Base-by-base conservation (phyloP, 2,888 invertebrate genomes). In the Oxyscelio sp. region DNA sequence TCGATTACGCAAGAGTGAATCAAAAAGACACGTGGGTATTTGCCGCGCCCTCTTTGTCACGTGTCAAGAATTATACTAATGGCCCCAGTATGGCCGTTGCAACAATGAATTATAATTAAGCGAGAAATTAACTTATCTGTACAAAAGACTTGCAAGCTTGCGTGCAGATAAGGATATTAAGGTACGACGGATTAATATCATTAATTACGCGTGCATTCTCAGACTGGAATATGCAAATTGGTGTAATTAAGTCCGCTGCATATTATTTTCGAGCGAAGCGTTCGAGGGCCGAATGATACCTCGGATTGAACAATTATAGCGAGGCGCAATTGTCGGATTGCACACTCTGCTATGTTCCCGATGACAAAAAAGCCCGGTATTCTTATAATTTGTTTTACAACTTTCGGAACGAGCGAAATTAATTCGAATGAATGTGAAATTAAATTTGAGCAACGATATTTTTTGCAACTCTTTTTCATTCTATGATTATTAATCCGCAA, bases 41-140 rank as follows among this genome's bases (percentile, higher is more conserved):
- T 50, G 19, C 43, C 40, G 11, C 38, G 48, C 11, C 54, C 68
- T 38, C 19, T 34, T 2, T 34, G 58, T 73, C 74, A 61, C 71
- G 75, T 43, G 68, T 75, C 74, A 77, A 71, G 68, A 83, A 83
- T 83, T 81, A 81, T 78, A 70, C 85, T 86, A 83, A 86, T 78
- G 75, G 81, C 48, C 70, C 73, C 78, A 71, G 48, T 78, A 66
- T 66, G 71, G 75, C 59, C 38, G 81, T 73, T 17, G 27, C 45
- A 56, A 75, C 71, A 63, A 84, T 73, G 79, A 82, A 79, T 75
- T 78, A 73, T 84, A 84, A 86, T 86, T 75, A 82, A 75, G 43
- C 61, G 31, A 68, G 43, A 68, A 59, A 68, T 80, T 73, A 73
- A 73, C 73, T 80, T 80, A 65, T 59, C 50, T 73, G 27, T 80